Percentiles rank a stretch among this genome's conserved stretches.
phyloP scores from a whole-genome alignment of 2,888 invertebrate species.

The Drosophila prostipennis region DNA sequence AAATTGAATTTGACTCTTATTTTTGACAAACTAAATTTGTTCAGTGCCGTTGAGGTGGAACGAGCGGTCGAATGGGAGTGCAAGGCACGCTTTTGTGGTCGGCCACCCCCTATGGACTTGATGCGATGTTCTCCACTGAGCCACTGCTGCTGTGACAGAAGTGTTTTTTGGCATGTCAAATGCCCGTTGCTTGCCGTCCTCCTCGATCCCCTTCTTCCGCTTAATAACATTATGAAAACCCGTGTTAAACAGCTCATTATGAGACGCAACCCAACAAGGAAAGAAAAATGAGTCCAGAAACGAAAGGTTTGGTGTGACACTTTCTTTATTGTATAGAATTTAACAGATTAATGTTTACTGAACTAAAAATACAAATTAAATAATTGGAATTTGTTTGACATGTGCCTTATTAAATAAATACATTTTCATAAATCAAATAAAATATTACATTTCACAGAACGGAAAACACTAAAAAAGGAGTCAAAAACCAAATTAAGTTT shows the following conservation, averaged over 20 bases:
- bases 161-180: constrained; percentile 80
- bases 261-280: constrained; percentile 7
- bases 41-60: constrained; percentile 2
- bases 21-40: not conserved
- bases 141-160: constrained; percentile 72
- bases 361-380: too few relatives aligned
- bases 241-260: constrained; percentile 79
- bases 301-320: not conserved
- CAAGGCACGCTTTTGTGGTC: constrained; percentile 40
- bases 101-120: constrained; percentile 55
- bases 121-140: constrained; percentile 27
- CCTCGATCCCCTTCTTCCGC: constrained; percentile 25
- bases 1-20: not conserved
- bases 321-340: too few relatives aligned
- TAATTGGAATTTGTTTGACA: too few relatives aligned
- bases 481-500: too few relatives aligned
- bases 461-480: too few relatives aligned
- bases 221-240: constrained; percentile 78
- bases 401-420: too few relatives aligned
- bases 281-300: not conserved
- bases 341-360: too few relatives aligned
- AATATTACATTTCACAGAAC: too few relatives aligned
- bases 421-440: too few relatives aligned
- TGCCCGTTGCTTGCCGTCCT: constrained; percentile 61
- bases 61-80: not conserved